Base-by-base conservation (phyloP, 2,888 invertebrate genomes). In the Clunio marinus region DNA sequence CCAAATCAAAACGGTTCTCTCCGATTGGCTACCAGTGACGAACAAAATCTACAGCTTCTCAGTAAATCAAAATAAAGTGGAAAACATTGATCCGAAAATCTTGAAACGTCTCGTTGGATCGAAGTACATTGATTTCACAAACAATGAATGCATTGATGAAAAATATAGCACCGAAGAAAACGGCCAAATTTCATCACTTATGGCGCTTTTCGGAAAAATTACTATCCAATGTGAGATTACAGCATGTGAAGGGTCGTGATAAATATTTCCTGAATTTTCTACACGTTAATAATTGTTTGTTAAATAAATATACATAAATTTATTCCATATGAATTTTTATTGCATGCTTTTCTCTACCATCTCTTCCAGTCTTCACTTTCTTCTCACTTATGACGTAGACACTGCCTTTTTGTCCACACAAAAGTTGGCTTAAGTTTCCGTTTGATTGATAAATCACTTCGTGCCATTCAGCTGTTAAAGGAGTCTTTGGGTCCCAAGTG, bases 381-480 rank as follows among this genome's bases (percentile, higher is more conserved):
- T 68, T 58, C 8, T 57, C 41, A n/a, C 7, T 27, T 2, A 68
- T 28, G 5, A 28, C 68, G 35, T 68, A 68, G 13, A 68, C 58
- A 27, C 58, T 68, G 13, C 72, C 73, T 57, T 68, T 66, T 13
- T 70, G 69, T n/a, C 72, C 73, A 20, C 71, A 72, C 10, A 73
- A 28, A 1, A 73, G 71, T 69, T 73, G 71, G n/a, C 66, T 55
- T 2, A 72, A 63, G 2, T 70, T 20, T n/a, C 35, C 46, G n/a
- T 69, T 41, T 3, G 69, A 55, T 58, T 71, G 70, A 66, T 71
- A 71, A n/a, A 73, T 45, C 13, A 73, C 63, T 58, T 73, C 72
- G 46, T 72, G 72, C 46, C 70, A 70, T 70, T 73, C 73, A 1
- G 72, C 72, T 25, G 22, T 70, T 3, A 73, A 28, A 5, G 70